Evolutionary conservation across 2,888 invertebrate genomes (phyloP).

Genomic region (Thereva nobilitata): DNA sequence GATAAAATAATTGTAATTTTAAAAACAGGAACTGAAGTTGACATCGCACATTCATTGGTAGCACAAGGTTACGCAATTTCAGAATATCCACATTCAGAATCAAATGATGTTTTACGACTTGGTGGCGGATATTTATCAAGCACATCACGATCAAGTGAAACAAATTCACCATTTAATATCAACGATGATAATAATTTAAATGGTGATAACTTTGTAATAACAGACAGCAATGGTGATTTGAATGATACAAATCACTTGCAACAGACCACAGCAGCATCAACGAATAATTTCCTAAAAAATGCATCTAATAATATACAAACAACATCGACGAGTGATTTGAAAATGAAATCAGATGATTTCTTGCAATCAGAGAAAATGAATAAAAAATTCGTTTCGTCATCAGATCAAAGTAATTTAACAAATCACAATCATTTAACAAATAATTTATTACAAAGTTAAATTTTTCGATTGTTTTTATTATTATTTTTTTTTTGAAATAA

Average conservation of each 20-base stretch:
- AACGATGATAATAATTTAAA: constrained; percentile 1
- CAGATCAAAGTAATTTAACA: constrained; percentile 16
- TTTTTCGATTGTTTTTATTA: constrained; percentile 9
- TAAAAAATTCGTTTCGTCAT: background rate
- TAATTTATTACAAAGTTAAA: constrained; percentile 24
- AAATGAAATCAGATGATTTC: constrained; percentile 29
- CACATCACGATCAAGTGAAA: background rate
- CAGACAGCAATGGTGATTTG: constrained; percentile 22
- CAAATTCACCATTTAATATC: constrained; percentile 14
- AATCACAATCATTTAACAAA: constrained; percentile 27
- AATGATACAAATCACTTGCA: constrained; percentile 20
- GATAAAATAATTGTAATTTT: background rate
- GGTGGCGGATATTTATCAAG: constrained; percentile 32
- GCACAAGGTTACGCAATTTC: constrained; percentile 53
- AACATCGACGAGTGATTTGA: constrained; percentile 12
- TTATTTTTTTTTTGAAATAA: constrained; percentile 1
- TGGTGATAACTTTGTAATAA: background rate
- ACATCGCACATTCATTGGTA: constrained; percentile 53
- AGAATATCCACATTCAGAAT: constrained; percentile 38
- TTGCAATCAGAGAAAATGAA: constrained; percentile 23
- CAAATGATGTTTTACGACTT: constrained; percentile 34
- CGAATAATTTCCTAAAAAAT: background rate
- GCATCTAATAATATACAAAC: background rate
- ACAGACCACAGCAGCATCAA: background rate
- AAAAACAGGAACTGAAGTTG: constrained; percentile 49